Base-by-base conservation (phyloP, 2,888 invertebrate species). In the Drosophila ustulata region DNA sequence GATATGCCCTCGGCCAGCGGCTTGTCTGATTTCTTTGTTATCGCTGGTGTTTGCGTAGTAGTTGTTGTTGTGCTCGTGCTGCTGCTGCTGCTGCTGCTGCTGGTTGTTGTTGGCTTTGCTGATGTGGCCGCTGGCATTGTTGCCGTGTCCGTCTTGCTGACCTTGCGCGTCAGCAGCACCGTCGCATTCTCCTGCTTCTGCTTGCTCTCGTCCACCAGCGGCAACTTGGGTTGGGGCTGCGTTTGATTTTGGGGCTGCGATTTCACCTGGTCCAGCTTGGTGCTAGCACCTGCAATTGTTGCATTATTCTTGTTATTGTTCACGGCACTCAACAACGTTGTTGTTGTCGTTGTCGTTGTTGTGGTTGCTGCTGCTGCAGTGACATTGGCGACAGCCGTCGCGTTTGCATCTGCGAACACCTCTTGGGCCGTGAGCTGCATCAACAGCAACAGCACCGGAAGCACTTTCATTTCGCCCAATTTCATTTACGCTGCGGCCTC, bases 401-500 rank as follows among this genome's bases (percentile, higher is more conserved):
- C 55, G 53, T 49, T 64, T 1, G 9, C 50, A 3, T 9, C 50
- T 3, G 18, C 61, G 1, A 30, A 8, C 34, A 41, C 37, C 1
- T 26, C 4, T 4, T 37, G 37, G 13, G 6, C 8, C 11, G 18
- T 18, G 0, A 78, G 51, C 59, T 73, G 75, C 51, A 69, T 25
- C 1, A 73, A 41, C 70, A 76, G 59, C 45, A 76, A 25, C 39
- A 75, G 41, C 52, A 74, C 43, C 52, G 75, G 53, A 57, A 76
- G 43, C 49, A 69, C 63, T 28, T 66, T 69, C 76, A 76, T 76
- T 56, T 53, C 47, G 37, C n/a, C 37, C 4, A 37, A 11, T n/a
- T 11, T 11, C 11, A 37, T 37, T 37, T n/a, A 37, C 37, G n/a
- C n/a, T 37, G 37, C 37, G 37, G 37, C 37, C n/a, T 37, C 37